These are phyloP conservation scores for Odontamblyopus rebecca DNA, from an alignment of 2,797 vertebrate genomes.

Conservation along the genomic window DNA sequence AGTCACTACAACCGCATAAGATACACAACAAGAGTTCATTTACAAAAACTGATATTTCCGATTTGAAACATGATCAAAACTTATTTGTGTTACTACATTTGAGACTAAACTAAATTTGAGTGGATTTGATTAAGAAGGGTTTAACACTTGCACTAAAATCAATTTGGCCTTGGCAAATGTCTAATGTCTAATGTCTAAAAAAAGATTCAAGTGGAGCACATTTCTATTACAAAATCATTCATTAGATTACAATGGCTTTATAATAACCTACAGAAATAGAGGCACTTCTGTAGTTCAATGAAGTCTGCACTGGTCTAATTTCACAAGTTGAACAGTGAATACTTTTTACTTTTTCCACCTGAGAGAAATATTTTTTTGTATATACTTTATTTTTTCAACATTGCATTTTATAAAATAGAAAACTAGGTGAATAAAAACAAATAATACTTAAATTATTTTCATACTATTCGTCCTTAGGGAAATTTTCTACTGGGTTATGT, in stretches of 20 bases:
- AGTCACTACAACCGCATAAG: neutral
- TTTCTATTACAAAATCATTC: too few species aligned
- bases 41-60: neutral
- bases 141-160: too few species aligned
- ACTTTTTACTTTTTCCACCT: neutral
- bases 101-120: neutral
- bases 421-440: neutral
- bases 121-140: neutral
- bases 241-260: too few species aligned
- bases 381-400: neutral
- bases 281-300: neutral
- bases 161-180: too few species aligned
- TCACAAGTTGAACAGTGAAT: neutral
- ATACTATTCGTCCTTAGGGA: neutral
- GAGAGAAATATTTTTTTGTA: neutral
- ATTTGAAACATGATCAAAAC: neutral
- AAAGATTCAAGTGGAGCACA: too few species aligned
- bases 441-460: neutral
- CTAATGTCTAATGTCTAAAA: too few species aligned
- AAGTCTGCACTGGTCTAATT: neutral
- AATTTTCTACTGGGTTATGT: neutral
- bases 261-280: neutral
- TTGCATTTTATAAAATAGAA: neutral
- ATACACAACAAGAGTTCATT: neutral
- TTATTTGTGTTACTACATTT: neutral